Evolutionary conservation across 2,888 invertebrate species (phyloP).

Genomic region (Tanytarsus gracilentus): DNA sequence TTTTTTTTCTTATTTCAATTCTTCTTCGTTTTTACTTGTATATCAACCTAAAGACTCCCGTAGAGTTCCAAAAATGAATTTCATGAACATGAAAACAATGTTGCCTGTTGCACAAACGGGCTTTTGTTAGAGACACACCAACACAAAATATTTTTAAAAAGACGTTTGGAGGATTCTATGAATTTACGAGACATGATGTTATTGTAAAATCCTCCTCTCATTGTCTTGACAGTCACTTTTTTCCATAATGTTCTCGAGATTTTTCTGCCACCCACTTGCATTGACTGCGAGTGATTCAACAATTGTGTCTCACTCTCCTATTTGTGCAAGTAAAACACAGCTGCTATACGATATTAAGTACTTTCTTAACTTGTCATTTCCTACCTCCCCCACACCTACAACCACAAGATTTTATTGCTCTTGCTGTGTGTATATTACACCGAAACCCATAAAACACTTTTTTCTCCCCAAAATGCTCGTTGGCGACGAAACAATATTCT

Average conservation of each 20-base stretch:
- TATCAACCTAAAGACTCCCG: conserved; percentile 2
- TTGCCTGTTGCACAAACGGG: conserved; percentile 16
- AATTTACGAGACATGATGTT: background rate
- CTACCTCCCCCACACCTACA: background rate
- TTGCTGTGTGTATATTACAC: background rate
- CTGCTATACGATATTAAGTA: conserved; percentile 1
- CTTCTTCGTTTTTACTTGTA: background rate
- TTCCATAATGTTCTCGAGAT: background rate
- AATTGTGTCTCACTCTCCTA: background rate
- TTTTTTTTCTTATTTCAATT: background rate
- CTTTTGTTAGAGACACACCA: background rate
- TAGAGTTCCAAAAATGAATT: conserved; percentile 12
- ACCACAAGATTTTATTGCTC: background rate
- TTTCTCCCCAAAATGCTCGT: conserved; percentile 1
- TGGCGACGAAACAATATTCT: conserved; percentile 6
- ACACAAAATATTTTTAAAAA: background rate
- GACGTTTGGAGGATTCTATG: background rate
- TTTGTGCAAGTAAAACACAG: background rate
- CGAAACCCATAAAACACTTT: conserved; percentile 2
- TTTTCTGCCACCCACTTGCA: background rate
- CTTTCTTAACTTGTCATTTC: conserved; percentile 3
- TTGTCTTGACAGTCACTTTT: background rate
- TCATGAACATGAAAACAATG: background rate
- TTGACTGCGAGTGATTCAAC: no score
- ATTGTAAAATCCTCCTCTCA: background rate